Evolutionary conservation across 2,113 vertebrate species (phyloP), one percentile per base, ranked within the genome.

Genomic region (Melanostigma gelatinosum): DNA sequence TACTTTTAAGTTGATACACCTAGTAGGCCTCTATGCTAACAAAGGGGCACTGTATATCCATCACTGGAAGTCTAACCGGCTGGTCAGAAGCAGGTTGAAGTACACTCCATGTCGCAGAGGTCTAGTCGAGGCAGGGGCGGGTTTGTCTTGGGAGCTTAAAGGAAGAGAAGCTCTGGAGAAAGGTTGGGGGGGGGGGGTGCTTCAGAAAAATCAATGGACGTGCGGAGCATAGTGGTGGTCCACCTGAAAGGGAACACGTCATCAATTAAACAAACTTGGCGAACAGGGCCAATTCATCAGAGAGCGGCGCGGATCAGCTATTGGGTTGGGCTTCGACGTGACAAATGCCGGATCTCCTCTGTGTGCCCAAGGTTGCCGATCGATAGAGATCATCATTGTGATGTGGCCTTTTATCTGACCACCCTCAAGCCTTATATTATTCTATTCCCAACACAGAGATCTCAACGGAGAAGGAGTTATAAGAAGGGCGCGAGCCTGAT

Each of bases 351-450:
- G 91, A 90, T 87, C 93, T 88, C 90, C 80, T 87, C 90, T 85
- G 87, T 92, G 88, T 92, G 88, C 90, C 92, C 92, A 93, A 94
- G 94, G 93, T 94, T 93, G 93, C 91, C 75, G 94, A 95, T 95
- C 94, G 91, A 95, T 95, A 94, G 93, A 94, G 94, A 95, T 95
- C 93, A 95, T 95, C 93, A 94, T 94, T 84, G 87, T 92, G 93
- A 94, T 94, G 93, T 92, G 93, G 93, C 92, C 93, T 94, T 93
- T 95, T 94, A 94, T 95, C 93, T 93, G 93, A 83, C 88, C 79
- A 79, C 82, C 91, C 87, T 71, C 84, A 88, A 93, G 93, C 92
- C 85, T 91, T 92, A 90, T 91, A 93, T 94, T 94, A 94, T 93
- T 94, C 93, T 93, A 94, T 93, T 94, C 92, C 88, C 85, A 87